Evolutionary conservation across 1,140 invertebrate genomes (phyloP).

Genomic region (Parasteatoda tepidariorum): DNA sequence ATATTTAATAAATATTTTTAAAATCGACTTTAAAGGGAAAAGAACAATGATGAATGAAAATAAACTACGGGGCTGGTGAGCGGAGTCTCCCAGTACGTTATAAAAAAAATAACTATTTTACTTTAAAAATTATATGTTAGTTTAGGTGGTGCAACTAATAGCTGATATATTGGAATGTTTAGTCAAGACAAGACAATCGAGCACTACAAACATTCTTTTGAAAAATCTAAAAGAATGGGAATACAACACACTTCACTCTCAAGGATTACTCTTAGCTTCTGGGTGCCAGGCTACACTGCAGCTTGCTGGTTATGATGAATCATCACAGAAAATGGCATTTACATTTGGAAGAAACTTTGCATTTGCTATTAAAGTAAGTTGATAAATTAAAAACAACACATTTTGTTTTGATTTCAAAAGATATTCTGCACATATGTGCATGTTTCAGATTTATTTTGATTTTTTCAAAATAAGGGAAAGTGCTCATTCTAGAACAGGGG

Average conservation of each 20-base stretch:
- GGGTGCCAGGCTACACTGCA: conserved; percentile 35
- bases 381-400: neutral
- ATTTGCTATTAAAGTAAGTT: conserved; percentile 49
- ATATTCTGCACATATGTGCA: no score
- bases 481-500: no score
- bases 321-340: conserved; percentile 12
- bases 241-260: conserved; percentile 13
- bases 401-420: neutral
- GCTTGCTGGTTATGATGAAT: conserved; percentile 27
- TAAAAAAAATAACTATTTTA: neutral
- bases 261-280: conserved; percentile 22
- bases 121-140: neutral
- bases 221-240: conserved; percentile 13
- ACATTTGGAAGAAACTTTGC: conserved; percentile 33
- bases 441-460: no score
- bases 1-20: no score
- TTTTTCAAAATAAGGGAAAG: no score
- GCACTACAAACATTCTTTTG: neutral
- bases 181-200: neutral
- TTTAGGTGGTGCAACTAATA: conserved; percentile 29
- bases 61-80: no score
- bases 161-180: conserved; percentile 25
- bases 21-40: no score
- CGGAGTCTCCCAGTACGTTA: no score
- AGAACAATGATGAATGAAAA: no score